These are phyloP conservation scores for Channa argus DNA, from an alignment of 2,113 vertebrate genomes.

Conservation along the genomic window DNA sequence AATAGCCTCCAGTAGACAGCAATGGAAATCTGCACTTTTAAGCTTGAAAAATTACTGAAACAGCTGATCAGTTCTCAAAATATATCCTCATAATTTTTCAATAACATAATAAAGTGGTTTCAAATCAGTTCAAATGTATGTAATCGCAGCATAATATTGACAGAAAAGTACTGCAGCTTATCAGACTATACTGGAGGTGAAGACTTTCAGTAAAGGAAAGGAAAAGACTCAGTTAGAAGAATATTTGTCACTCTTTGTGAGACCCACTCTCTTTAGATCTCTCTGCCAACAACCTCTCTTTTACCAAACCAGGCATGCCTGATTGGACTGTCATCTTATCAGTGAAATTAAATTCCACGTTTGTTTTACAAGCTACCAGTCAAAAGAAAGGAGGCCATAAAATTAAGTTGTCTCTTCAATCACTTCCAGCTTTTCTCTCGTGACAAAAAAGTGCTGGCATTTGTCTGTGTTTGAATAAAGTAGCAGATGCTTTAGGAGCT, in stretches of 20 bases:
- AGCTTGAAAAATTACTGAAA: too few species aligned
- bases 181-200: neutral
- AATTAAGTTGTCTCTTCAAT: constrained; percentile 25
- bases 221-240: constrained; percentile 5
- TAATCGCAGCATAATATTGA: neutral
- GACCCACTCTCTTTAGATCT: constrained; percentile 15
- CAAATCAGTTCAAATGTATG: too few species aligned
- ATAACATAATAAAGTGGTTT: too few species aligned
- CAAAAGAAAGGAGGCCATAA: constrained; percentile 31
- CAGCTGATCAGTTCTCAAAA: too few species aligned
- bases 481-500: constrained; percentile 8
- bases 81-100: too few species aligned
- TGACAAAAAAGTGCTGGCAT: constrained; percentile 18
- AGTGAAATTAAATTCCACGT: constrained; percentile 32
- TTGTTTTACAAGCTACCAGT: constrained; percentile 27
- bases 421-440: constrained; percentile 26
- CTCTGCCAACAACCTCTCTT: constrained; percentile 11
- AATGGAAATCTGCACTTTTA: too few species aligned
- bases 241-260: neutral
- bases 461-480: constrained; percentile 5
- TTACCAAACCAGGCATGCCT: neutral
- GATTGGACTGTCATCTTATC: constrained; percentile 43
- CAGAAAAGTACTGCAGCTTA: neutral
- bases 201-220: neutral
- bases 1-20: too few species aligned